phyloP scores from a whole-genome alignment of 1,140 invertebrate genomes.

The Papilio machaon region DNA sequence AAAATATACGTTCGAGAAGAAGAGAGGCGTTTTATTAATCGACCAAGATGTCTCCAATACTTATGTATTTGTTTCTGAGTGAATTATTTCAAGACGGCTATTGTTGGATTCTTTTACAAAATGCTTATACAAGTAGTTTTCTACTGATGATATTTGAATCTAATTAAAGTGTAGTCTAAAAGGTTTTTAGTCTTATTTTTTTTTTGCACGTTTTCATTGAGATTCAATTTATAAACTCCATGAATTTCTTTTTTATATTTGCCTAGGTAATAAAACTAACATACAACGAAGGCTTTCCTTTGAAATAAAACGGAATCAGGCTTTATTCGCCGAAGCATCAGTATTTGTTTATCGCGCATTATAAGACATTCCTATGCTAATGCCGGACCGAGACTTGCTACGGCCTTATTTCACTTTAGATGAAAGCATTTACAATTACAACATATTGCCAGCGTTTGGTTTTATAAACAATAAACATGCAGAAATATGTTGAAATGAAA shows the following conservation, averaged over 20 bases:
- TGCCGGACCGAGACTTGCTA: conserved; percentile 1
- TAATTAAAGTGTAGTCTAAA: too few relatives aligned
- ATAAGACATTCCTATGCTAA: conserved; percentile 35
- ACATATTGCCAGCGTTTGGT: neutral
- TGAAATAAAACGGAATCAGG: conserved; percentile 30
- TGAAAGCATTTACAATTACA: conserved; percentile 29
- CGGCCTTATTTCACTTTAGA: conserved; percentile 24
- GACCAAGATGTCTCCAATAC: too few relatives aligned
- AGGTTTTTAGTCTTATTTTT: too few relatives aligned
- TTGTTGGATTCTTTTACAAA: too few relatives aligned
- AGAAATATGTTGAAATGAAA: neutral
- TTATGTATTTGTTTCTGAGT: too few relatives aligned
- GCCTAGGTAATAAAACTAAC: conserved; percentile 8
- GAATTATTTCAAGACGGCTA: too few relatives aligned
- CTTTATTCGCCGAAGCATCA: conserved; percentile 31
- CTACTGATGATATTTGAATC: too few relatives aligned
- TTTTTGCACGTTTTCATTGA: too few relatives aligned
- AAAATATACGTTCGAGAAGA: too few relatives aligned
- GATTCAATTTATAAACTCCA: neutral
- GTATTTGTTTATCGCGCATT: conserved; percentile 34
- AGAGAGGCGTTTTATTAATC: too few relatives aligned
- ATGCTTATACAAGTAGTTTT: too few relatives aligned
- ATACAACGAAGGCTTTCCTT: conserved; percentile 5
- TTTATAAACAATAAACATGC: neutral
- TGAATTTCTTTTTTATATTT: neutral